Base-by-base conservation (phyloP, 1,140 invertebrate species). In the Drosophila auraria region DNA sequence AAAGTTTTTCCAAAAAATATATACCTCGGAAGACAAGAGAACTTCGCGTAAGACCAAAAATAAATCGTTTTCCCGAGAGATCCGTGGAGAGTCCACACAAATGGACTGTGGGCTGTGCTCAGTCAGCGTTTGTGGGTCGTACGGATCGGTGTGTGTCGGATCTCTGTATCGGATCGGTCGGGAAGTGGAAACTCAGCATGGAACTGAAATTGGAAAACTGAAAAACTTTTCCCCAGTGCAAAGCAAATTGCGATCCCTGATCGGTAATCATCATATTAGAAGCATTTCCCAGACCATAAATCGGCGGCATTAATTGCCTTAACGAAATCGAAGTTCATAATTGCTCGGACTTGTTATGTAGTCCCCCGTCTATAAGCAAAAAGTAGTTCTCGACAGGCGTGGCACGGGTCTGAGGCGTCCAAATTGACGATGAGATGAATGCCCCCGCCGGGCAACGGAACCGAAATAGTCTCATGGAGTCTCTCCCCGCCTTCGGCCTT, bases 291-390 rank as follows among this genome's bases (percentile, higher is more conserved):
- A 42, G 14, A 2, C 25, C 42, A 72, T 73, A 72, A 59, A 61
- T 72, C 42, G 27, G 36, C 45, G 30, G 27, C 23, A 17, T 9
- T 71, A 71, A 71, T 71, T 70, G 40, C 64, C 64, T 33, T 25
- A 30, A 11, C 33, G 69, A 60, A 73, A 74, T 74, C 71, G 54
- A 74, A 74, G 56, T 74, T 61, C 54, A 74, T 74, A 74, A 74
- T 74, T 74, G 56, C 56, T 73, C 71, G 71, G 71, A 53, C 56
- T 53, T 59, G 71, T 74, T 74, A 74, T 74, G 71, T 74, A 74
- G 71, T 74, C 66, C n/a, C 17, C 20, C 23, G 9, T 73, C 53
- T 59, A 38, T 72, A 72, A 71, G 70, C 36, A 50, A 72, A 49
- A 40, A 40, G 20, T 27, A 73, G 66, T 60, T 73, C 45, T 71